phyloP scores from a whole-genome alignment of 2,888 invertebrate species.

The Perithous albicinctus region DNA sequence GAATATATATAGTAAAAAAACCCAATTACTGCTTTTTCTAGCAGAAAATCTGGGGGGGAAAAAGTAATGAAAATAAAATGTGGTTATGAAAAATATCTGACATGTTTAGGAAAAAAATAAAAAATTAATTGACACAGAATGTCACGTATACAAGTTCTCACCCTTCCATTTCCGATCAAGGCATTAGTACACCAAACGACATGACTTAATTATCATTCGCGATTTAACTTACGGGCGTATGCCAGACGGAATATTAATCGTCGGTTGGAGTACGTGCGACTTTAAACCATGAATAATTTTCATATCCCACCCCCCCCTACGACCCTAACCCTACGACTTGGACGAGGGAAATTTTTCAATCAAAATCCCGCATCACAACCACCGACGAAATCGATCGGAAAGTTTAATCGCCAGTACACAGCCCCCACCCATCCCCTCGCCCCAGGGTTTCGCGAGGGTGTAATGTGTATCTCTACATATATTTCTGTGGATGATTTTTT shows the following conservation, averaged over 20 bases:
- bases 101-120: too few species aligned
- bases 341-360: slow-evolving; percentile 49
- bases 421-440: neutral
- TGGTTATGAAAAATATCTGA: too few species aligned
- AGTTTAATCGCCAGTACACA: slow-evolving; percentile 50
- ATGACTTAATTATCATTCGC: slow-evolving; percentile 48
- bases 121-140: too few species aligned
- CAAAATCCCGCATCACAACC: slow-evolving; percentile 45
- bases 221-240: slow-evolving; percentile 29
- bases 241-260: slow-evolving; percentile 49
- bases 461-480: slow-evolving; percentile 1
- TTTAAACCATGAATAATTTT: slow-evolving; percentile 55
- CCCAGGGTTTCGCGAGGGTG: slow-evolving; percentile 2
- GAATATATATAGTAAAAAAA: too few species aligned
- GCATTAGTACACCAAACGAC: slow-evolving; percentile 41
- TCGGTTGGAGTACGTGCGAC: slow-evolving; percentile 5
- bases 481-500: slow-evolving; percentile 6
- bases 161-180: neutral
- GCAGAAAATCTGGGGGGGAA: too few species aligned
- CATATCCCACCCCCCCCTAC: neutral
- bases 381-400: slow-evolving; percentile 50
- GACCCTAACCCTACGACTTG: neutral
- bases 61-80: too few species aligned
- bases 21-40: too few species aligned
- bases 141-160: too few species aligned